Conservation (phyloP, 2,113 vertebrate genomes). For the Tamias sibiricus region DNA sequence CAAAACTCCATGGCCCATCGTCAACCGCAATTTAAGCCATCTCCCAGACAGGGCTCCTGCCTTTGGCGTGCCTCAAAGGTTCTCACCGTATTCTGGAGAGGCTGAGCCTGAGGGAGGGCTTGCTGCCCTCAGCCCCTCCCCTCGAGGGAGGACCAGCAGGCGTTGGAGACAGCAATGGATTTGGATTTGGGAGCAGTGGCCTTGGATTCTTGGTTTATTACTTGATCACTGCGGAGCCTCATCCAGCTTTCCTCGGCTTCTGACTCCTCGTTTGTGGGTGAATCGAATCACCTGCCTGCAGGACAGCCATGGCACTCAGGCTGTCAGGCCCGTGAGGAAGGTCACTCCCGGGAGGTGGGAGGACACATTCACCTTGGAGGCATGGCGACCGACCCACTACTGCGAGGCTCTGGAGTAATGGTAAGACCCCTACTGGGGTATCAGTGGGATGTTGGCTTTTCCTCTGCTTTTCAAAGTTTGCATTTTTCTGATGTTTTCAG, state of each 20-base stretch:
- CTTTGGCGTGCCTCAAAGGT: not conserved
- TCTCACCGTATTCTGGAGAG: no score
- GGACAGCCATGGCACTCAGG: not conserved
- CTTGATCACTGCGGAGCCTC: not conserved
- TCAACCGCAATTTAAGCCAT: no score
- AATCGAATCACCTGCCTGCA: not conserved
- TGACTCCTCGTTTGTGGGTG: not conserved
- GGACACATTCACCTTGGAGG: accelerated
- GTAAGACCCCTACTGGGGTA: accelerated
- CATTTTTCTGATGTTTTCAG: not conserved
- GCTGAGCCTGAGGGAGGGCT: not conserved
- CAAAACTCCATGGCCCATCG: no score
- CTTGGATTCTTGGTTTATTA: not conserved
- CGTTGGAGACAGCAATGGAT: no score
- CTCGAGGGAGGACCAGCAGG: not conserved
- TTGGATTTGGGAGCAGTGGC: not conserved
- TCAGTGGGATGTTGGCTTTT: accelerated
- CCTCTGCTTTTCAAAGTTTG: not conserved
- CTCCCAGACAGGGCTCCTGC: no score
- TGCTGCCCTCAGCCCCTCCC: no score
- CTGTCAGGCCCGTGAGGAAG: not conserved
- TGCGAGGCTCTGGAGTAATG: accelerated
- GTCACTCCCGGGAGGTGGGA: accelerated
- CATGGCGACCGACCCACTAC: accelerated
- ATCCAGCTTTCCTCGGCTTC: not conserved